Base-by-base conservation (phyloP, 2,888 invertebrate genomes). In the Diarsia mendica region DNA sequence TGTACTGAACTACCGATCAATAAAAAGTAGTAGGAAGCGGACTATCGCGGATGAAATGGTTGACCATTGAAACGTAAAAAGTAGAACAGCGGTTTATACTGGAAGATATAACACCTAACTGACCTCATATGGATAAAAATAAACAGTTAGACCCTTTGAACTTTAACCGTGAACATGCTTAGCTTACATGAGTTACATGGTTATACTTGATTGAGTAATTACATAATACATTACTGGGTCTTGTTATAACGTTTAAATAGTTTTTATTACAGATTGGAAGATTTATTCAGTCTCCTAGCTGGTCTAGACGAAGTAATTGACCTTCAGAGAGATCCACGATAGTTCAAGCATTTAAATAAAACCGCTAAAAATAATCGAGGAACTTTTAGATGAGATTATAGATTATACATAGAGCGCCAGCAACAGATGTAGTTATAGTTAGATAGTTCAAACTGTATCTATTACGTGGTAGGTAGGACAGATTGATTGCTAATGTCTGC, bases 41-140 rank as follows among this genome's bases (percentile, higher is more conserved):
- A 66, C 49, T 73, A 75, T 72, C 77, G 71, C 69, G 61, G 86
- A 76, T 82, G 66, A 80, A 87, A 85, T 77, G 73, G 33, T 65
- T 83, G 72, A 75, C 61, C 81, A 75, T 53, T 87, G 71, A 81
- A 85, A 72, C 77, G 84, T 85, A 76, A 85, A 86, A 83, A 87
- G 69, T 86, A 72, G 74, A 77, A 67, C 84, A 86, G 64, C 68
- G 69, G 53, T 60, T 68, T 70, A 72, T 39, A 66, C 55, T 69
- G 67, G 20, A 80, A 58, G 15, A 55, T 46, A 66, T 64, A 65
- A 55, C 58, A 70, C 75, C 67, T 23, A 55, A 61, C 80, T 69
- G 79, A 69, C 83, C 79, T 77, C 72, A 66, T 55, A 69, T 60
- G 77, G 70, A 75, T 60, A 67, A 79, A 80, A 77, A 84, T 86